phyloP scores from a whole-genome alignment of 2,113 vertebrate genomes.

The Pavo muticus region DNA sequence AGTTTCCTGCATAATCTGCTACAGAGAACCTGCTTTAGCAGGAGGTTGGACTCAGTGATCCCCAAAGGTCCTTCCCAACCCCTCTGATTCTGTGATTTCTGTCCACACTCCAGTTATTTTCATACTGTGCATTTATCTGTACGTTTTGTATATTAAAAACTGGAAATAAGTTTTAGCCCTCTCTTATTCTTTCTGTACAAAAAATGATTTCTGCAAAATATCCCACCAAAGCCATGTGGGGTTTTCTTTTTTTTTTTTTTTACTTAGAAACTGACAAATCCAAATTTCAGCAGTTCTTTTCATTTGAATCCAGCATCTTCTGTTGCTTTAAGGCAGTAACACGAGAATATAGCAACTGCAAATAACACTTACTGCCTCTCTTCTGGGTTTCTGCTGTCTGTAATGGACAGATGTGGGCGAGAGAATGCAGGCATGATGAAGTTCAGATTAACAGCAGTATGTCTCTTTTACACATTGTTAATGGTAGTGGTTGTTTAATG shows the following conservation, averaged over 20 bases:
- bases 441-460: not conserved
- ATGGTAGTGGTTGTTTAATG: not conserved
- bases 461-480: not conserved
- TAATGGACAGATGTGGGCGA: not conserved
- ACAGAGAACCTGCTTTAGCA: no score
- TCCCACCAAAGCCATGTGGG: not conserved
- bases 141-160: not conserved
- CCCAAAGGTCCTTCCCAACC: no score
- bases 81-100: not conserved
- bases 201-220: not conserved
- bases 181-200: not conserved
- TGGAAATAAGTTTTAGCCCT: not conserved
- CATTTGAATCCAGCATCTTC: not conserved
- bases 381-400: not conserved
- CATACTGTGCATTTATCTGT: not conserved
- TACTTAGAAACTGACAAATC: not conserved
- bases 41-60: no score
- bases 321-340: not conserved
- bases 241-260: not conserved
- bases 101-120: not conserved
- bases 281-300: not conserved
- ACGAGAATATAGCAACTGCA: not conserved
- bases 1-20: no score
- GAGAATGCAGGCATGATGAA: not conserved
- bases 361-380: not conserved